phyloP scores from a whole-genome alignment of 2,797 vertebrate species.

The Ctenopoma kingsleyae region DNA sequence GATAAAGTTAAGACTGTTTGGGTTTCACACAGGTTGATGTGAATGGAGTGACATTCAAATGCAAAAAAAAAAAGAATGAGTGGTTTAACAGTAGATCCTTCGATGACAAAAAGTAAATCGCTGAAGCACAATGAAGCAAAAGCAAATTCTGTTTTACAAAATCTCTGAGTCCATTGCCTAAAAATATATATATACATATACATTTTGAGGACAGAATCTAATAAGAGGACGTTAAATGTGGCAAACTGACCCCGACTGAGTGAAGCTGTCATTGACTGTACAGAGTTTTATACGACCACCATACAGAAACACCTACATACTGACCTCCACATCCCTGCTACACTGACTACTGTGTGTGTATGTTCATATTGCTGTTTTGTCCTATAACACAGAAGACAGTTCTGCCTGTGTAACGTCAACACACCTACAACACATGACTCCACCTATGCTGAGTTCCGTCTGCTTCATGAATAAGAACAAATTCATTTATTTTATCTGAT shows the following conservation, averaged over 20 bases:
- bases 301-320: not conserved
- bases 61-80: not conserved
- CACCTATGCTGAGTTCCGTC: slow-evolving; percentile 2
- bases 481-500: not conserved
- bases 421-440: not conserved
- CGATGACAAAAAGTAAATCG: not conserved
- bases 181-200: not conserved
- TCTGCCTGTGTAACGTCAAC: not conserved
- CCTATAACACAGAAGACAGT: not conserved
- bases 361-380: slow-evolving; percentile 48
- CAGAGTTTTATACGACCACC: not conserved
- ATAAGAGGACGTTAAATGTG: not conserved
- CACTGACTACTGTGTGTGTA: slow-evolving; percentile 32
- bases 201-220: not conserved
- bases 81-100: slow-evolving; percentile 10
- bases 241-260: not conserved
- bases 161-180: not conserved
- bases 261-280: not conserved
- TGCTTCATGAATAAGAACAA: not conserved
- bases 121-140: not conserved
- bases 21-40: slow-evolving; percentile 3
- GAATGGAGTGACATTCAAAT: slow-evolving; percentile 16
- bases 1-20: slow-evolving; percentile 15
- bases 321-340: slow-evolving; percentile 42
- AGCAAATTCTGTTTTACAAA: not conserved